These are phyloP conservation scores for Arizona elegans DNA, from an alignment of 2,113 vertebrate species.

Conservation along the genomic window DNA sequence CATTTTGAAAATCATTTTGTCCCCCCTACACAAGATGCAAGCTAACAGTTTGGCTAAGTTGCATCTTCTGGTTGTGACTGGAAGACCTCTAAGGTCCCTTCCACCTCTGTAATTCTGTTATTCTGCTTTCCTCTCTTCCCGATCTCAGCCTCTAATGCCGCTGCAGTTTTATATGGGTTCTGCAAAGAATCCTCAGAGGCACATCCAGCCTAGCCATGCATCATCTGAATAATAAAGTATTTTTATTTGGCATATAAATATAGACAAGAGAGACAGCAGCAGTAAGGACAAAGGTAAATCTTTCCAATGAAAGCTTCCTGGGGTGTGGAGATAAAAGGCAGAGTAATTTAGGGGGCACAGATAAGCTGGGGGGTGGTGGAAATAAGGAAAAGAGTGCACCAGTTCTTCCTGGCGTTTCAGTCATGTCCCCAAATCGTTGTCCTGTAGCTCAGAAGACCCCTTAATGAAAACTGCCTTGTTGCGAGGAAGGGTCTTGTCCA, in stretches of 20 bases:
- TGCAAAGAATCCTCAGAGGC: background rate
- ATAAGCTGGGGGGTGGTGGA: background rate
- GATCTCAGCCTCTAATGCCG: background rate
- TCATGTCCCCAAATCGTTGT: background rate
- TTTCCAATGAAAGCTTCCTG: conserved; percentile 1
- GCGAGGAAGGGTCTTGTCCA: too few species aligned
- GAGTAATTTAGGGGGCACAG: background rate
- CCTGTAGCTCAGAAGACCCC: background rate
- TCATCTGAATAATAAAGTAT: background rate
- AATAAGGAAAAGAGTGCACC: too few species aligned
- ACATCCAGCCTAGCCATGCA: background rate
- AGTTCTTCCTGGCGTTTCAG: background rate
- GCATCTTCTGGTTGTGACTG: background rate
- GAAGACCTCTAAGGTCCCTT: background rate
- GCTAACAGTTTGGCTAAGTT: too few species aligned
- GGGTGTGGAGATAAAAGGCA: background rate
- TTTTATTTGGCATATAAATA: background rate
- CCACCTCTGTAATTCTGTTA: background rate
- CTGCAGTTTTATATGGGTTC: background rate
- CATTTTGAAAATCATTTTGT: background rate
- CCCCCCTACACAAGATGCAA: background rate
- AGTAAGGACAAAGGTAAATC: background rate
- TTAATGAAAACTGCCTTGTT: background rate
- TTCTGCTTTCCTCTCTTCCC: background rate
- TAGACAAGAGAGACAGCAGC: background rate